Evolutionary conservation across 2,113 vertebrate genomes (phyloP), one percentile per base, ranked within the genome.

Genomic region (Tursiops truncatus): DNA sequence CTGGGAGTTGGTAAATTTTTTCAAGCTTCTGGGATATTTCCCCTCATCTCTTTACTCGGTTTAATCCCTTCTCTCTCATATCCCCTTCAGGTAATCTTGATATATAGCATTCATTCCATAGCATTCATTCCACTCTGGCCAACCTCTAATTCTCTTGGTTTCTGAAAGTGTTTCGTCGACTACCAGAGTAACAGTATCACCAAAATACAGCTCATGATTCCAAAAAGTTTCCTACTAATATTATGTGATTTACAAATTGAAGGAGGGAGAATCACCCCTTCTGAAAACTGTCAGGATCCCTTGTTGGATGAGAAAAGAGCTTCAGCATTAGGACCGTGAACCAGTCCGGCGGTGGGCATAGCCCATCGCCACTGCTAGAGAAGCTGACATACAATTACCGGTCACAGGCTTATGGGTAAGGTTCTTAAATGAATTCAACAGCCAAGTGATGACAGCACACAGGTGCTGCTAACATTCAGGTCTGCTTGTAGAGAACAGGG

Each of bases 111-210:
- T 90, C 86, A 71, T 56, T 91, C 82, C 50, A 56, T 23, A 87
- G 14, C 28, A 56, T 92, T 90, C 86, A 71, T 62, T 89, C 82
- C 50, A 56, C 44, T 23, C 28, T 88, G 36, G 38, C 53, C 92
- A 96, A 90, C 44, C 50, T 94, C 68, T 83, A 86, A 86, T 92
- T 84, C 81, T 79, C 91, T 80, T 70, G 18, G 28, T 96, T 95
- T 96, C 88, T 89, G 41, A 84, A 92, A 84, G 60, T 67, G 17
- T 87, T 96, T 97, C 81, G 79, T 96, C 14, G 1, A 56, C 38
- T 84, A 36, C 63, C 89, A 94, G 56, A 93, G 31, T 70, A 85
- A 95, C 6, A 10, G 11, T 21, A 91, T 77, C 89, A 68, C 12
- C 36, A 86, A 87, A 71, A 76, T 88, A 68, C 44, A 95, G 97